Evolutionary conservation across 2,797 vertebrate species (phyloP), one percentile per base, ranked within the genome.

Genomic region (Sphaeramia orbicularis): DNA sequence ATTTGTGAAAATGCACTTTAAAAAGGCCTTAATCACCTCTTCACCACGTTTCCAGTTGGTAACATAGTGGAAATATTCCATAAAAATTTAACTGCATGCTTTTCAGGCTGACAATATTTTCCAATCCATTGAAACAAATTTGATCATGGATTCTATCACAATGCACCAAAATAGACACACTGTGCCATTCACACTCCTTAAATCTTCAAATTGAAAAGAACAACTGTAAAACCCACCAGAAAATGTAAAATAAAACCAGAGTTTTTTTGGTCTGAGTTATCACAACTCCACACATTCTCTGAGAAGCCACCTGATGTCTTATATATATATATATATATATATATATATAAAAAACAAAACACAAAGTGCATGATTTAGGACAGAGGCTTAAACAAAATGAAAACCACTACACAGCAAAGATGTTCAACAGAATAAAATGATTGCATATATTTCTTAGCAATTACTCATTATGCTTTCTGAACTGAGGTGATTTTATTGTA

Each of bases 381-480:
- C 49, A 44, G 30, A 85, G 41, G 18, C 44, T 56, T 45, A 4
- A 42, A 73, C 48, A 53, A 73, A 59, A 75, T 43, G 3, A 68
- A 38, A 61, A 71, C 24, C 14, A 65, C 51, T 62, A 71, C 50
- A 73, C 71, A 24, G 62, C 48, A 74, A 57, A 76, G 38, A 35
- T 51, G 38, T 55, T 63, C 30, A 40, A 73, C 61, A 53, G 49
- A 78, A 73, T 43, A 68, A 80, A 77, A 80, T 60, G 36, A 84
- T 83, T 88, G 83, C 85, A 89, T 89, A 88, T 83, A 76, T 84
- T 80, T 81, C 68, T 68, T 43, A 74, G 56, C 58, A 81, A 79
- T 63, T 85, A 77, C 21, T 68, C 27, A 45, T 47, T 15, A 36
- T 54, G 15, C 69, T 65, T 60, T 71, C 42, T 71, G 61, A 41